A percentile compares a stretch with the other conserved stretches of the same genome.
These are phyloP conservation scores for Cyprinodon diabolis DNA, from an alignment of 2,797 vertebrate species.

Conservation along the genomic window DNA sequence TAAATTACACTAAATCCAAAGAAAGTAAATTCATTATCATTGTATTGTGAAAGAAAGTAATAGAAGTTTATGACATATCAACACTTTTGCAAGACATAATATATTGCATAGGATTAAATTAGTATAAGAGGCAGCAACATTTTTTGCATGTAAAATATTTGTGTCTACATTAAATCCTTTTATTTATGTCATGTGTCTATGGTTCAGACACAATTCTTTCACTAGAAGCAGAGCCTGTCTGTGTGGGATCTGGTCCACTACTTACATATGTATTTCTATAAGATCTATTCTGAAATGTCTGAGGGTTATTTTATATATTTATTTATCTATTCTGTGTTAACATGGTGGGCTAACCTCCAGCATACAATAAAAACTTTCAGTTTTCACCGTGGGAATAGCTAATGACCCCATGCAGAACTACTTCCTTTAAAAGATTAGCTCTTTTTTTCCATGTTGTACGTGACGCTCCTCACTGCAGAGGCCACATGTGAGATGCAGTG, in stretches of 20 bases:
- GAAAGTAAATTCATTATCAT: neutral
- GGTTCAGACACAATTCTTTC: conserved; percentile 26
- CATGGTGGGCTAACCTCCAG: conserved; percentile 15
- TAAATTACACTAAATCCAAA: neutral
- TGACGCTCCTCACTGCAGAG: conserved; percentile 34
- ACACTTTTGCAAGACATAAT: neutral
- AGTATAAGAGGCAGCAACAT: neutral
- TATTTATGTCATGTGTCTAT: neutral
- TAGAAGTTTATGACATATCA: neutral
- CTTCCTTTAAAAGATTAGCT: conserved; percentile 47
- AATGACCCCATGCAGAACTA: conserved; percentile 29
- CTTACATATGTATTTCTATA: conserved; percentile 25
- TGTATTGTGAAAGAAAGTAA: neutral
- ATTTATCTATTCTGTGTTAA: neutral
- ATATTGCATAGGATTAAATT: too few species aligned
- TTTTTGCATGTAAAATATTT: neutral
- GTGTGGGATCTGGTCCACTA: conserved; percentile 34
- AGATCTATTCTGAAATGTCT: neutral
- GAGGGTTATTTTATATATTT: neutral
- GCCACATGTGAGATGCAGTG: conserved; percentile 32
- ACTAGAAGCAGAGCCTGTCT: conserved; percentile 44
- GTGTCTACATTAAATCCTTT: neutral
- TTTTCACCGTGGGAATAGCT: conserved; percentile 52
- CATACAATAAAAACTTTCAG: conserved; percentile 18
- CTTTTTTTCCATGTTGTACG: conserved; percentile 40